Conservation (phyloP, 2,113 vertebrate genomes). For the Chaetodon trifascialis region DNA sequence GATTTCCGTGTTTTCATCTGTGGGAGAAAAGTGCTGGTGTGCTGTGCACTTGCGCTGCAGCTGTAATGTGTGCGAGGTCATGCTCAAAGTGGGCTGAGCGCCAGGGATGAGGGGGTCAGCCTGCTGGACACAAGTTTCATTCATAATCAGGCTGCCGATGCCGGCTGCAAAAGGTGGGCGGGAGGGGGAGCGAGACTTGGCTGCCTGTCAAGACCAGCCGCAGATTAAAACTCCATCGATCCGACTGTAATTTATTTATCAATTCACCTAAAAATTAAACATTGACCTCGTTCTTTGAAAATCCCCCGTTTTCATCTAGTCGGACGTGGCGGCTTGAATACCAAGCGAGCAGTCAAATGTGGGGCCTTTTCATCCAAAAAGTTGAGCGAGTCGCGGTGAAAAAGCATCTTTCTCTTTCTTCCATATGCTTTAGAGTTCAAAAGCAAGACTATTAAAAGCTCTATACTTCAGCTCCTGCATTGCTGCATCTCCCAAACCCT, state of each 20-base stretch:
- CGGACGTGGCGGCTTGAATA: slow-evolving; percentile 61
- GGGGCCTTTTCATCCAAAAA: slow-evolving; percentile 38
- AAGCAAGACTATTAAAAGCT: slow-evolving; percentile 55
- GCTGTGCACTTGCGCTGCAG: not conserved
- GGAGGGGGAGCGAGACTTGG: slow-evolving; percentile 48
- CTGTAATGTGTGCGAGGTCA: not conserved
- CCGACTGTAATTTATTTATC: slow-evolving; percentile 80
- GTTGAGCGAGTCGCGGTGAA: slow-evolving; percentile 30
- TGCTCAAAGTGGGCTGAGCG: slow-evolving; percentile 1
- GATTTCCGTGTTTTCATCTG: not conserved
- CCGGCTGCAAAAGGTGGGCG: slow-evolving; percentile 41
- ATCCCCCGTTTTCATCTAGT: slow-evolving; percentile 64
- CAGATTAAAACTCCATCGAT: slow-evolving; percentile 82
- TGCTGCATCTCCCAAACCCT: slow-evolving; percentile 57
- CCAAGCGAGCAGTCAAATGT: slow-evolving; percentile 38
- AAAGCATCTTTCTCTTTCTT: slow-evolving; percentile 31
- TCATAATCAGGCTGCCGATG: slow-evolving; percentile 54
- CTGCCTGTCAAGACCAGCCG: slow-evolving; percentile 49
- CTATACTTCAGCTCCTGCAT: slow-evolving; percentile 42
- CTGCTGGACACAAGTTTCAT: slow-evolving; percentile 54
- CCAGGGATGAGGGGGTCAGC: slow-evolving; percentile 37
- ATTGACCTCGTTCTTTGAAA: slow-evolving; percentile 72
- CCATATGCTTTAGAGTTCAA: slow-evolving; percentile 37
- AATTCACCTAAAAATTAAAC: slow-evolving; percentile 81
- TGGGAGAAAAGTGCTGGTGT: not conserved